A percentile compares a stretch with the other conserved stretches of the same genome.
phyloP scores from a whole-genome alignment of 2,113 vertebrate genomes.

The Antennarius striatus region DNA sequence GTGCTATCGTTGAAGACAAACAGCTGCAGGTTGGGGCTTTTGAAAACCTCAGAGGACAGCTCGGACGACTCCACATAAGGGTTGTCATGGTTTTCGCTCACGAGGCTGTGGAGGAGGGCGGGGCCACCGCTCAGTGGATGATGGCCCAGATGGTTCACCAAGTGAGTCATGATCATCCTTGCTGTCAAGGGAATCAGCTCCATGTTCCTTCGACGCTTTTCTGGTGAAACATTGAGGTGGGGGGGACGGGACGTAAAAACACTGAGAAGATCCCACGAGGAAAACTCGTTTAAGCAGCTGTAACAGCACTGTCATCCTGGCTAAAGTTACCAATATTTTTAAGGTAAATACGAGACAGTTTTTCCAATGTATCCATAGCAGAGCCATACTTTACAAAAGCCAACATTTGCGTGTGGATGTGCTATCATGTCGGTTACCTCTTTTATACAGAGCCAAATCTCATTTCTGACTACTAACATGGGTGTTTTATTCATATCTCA shows the following conservation, averaged over 20 bases:
- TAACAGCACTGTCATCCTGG: conserved; percentile 1
- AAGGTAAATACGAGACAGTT: conserved; percentile 2
- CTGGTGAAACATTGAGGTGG: conserved; percentile 69
- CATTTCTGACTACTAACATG: conserved; percentile 69
- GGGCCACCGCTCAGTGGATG: conserved; percentile 91
- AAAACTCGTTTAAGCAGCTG: conserved; percentile 13
- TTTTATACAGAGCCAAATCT: conserved; percentile 68
- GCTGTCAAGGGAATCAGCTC: conserved; percentile 94
- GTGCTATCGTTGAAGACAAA: conserved; percentile 97
- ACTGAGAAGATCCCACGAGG: not conserved
- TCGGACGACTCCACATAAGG: conserved; percentile 87
- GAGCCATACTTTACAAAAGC: conserved; percentile 34
- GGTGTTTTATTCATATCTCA: conserved; percentile 68
- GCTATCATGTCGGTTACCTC: conserved; percentile 55
- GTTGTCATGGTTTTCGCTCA: conserved; percentile 95
- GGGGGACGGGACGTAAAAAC: conserved; percentile 13
- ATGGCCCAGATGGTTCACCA: conserved; percentile 96
- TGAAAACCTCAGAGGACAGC: conserved; percentile 94
- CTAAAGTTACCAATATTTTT: conserved; percentile 11
- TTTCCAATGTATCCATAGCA: conserved; percentile 17
- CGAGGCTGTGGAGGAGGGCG: conserved; percentile 91
- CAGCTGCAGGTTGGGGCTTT: conserved; percentile 94
- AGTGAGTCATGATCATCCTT: conserved; percentile 94
- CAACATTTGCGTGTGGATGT: conserved; percentile 56
- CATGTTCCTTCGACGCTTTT: conserved; percentile 89